Base-by-base conservation (phyloP, 2,113 vertebrate species). In the Rhinopomastus cyanomelas region DNA sequence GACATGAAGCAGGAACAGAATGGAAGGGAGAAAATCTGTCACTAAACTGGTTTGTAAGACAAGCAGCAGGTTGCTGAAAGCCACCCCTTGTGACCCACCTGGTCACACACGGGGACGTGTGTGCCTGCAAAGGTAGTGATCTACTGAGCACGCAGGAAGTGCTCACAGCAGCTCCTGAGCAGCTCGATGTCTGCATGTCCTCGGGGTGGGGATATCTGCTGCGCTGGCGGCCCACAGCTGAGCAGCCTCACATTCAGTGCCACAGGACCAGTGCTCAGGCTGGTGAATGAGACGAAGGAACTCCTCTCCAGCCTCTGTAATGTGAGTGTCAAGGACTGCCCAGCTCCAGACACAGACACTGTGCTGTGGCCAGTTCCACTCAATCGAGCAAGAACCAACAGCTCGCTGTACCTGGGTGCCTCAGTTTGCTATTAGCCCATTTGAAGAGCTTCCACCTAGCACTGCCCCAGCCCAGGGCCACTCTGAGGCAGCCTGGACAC, bases 331-430 rank as follows among this genome's bases (percentile, higher is more conserved):
- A 20, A 18, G 60, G 21, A 4, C 42, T 29, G 44, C 56, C 29
- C 9, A 36, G 64, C 76, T 85, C 26, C 16, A 17, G n/a, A 16
- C 16, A 14, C 44, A 59, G 23, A 2, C 12, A 6, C 2, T 15
- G 21, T 4, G 5, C 29, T 14, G 25, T 55, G 29, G 21, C 52
- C 60, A 56, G 39, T 14, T 5, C 79, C 8, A 1, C 39, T n/a
- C 11, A 2, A 22, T 0, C 2, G 36, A 59, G 44, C 60, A 25
- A 8, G 22, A 22, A 32, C 19, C 1, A 32, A 15, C 25, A 3
- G 1, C 37, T 22, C 30, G 26, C 16, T 21, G 2, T 2, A 17
- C 6, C 13, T 0, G 4, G 4, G 39, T 15, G 44, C 14, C 49
- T 48, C 53, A 5, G 19, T 4, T 0, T 22, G 79, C 57, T 68